These are phyloP conservation scores for Nesospiza acunhae DNA, from an alignment of 2,113 vertebrate genomes.

Conservation along the genomic window DNA sequence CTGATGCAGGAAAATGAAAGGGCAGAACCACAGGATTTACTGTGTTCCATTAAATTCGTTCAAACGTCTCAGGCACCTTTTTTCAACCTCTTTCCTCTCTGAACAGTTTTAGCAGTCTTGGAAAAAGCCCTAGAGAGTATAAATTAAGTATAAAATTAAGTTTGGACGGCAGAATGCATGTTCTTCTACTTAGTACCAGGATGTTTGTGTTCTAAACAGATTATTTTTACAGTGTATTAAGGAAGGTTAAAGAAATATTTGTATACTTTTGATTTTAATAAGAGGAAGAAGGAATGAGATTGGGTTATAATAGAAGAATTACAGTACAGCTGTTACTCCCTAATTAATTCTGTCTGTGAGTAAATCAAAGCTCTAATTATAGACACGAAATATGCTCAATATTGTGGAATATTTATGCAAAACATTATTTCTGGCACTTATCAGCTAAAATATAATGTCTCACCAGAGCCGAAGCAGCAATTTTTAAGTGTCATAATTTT, in stretches of 20 bases:
- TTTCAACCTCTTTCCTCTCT: background rate
- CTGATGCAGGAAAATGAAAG: background rate
- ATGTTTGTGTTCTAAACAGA: background rate
- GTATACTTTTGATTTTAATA: background rate
- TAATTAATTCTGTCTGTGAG: slow-evolving; percentile 64
- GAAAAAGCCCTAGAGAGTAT: background rate
- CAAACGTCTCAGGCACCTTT: background rate
- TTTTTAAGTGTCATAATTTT: slow-evolving; percentile 46
- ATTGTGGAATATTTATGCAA: slow-evolving; percentile 74
- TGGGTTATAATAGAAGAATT: slow-evolving; percentile 37
- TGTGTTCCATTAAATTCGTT: background rate
- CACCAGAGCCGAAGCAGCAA: slow-evolving; percentile 54
- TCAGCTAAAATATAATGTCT: slow-evolving; percentile 61
- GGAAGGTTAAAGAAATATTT: slow-evolving; percentile 25
- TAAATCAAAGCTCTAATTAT: slow-evolving; percentile 75
- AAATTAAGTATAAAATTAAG: background rate
- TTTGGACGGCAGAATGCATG: background rate
- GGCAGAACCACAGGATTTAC: background rate
- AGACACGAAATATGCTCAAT: slow-evolving; percentile 68
- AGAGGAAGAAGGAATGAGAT: background rate
- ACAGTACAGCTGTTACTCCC: slow-evolving; percentile 57
- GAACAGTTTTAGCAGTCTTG: background rate
- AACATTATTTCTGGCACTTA: slow-evolving; percentile 68
- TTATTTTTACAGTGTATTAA: background rate
- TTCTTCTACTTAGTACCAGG: background rate